Percentiles rank a stretch among this genome's conserved stretches.
Evolutionary conservation across 2,888 invertebrate genomes (phyloP).

Genomic region (Perdita meconis): DNA sequence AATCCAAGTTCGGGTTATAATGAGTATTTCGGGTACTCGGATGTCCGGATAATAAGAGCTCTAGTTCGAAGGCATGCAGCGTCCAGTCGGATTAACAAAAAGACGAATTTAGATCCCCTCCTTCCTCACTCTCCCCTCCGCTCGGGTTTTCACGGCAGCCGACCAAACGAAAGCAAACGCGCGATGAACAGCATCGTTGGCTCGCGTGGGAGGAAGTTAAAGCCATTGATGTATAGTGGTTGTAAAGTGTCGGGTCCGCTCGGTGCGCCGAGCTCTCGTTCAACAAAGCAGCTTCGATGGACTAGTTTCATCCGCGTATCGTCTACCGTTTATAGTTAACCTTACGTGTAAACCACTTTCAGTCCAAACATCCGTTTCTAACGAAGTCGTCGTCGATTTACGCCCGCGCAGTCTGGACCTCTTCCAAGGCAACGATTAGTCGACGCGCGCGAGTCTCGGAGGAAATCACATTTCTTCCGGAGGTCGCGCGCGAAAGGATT

Average conservation of each 20-base stretch:
- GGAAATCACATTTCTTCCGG: slow-evolving; percentile 24
- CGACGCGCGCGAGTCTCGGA: slow-evolving; percentile 2
- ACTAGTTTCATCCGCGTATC: slow-evolving; percentile 33
- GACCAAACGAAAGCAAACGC: not conserved
- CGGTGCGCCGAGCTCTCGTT: not conserved
- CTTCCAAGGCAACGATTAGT: slow-evolving; percentile 29
- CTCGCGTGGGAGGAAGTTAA: not conserved
- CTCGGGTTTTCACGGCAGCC: too few species aligned
- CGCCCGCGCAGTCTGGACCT: slow-evolving; percentile 46
- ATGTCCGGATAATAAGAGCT: too few species aligned
- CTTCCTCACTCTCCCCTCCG: too few species aligned
- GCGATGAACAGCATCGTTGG: not conserved
- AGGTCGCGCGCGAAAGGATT: not conserved
- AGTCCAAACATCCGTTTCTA: slow-evolving; percentile 11
- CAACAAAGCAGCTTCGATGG: slow-evolving; percentile 5
- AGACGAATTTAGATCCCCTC: not conserved
- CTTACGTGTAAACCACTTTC: not conserved
- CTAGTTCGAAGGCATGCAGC: not conserved
- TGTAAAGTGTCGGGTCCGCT: slow-evolving; percentile 3
- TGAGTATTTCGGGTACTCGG: too few species aligned
- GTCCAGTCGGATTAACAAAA: not conserved
- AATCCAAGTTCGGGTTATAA: too few species aligned
- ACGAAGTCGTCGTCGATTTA: slow-evolving; percentile 21
- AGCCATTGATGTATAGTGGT: not conserved
- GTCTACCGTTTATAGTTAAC: slow-evolving; percentile 18